Conservation (phyloP, 2,888 invertebrate genomes). For the Baronia brevicornis region DNA sequence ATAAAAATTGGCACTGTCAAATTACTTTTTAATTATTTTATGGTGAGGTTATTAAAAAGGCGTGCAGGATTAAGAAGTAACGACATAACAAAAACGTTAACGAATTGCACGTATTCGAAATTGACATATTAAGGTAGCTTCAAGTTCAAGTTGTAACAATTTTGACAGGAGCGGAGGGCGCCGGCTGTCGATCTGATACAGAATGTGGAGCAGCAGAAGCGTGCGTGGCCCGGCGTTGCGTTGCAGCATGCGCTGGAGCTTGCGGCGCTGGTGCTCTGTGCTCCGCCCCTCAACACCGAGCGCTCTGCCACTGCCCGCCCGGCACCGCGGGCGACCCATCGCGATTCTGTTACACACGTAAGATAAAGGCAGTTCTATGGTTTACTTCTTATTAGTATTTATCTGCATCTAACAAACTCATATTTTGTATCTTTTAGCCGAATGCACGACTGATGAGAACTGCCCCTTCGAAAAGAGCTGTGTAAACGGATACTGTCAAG, state of each 20-base stretch:
- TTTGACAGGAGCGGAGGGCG: slow-evolving; percentile 53
- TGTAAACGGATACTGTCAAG: slow-evolving; percentile 84
- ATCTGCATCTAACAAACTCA: background rate
- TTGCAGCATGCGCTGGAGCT: slow-evolving; percentile 88
- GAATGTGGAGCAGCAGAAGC: slow-evolving; percentile 87
- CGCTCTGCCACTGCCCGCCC: slow-evolving; percentile 88
- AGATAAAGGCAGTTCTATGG: slow-evolving; percentile 48
- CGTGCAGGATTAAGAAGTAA: too few species aligned
- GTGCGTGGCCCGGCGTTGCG: slow-evolving; percentile 86
- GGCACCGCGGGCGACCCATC: slow-evolving; percentile 93
- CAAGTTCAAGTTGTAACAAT: slow-evolving; percentile 9
- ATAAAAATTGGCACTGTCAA: too few species aligned
- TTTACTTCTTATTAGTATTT: too few species aligned
- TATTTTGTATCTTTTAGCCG: slow-evolving; percentile 70
- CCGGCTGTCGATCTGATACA: slow-evolving; percentile 82
- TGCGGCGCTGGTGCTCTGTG: slow-evolving; percentile 90
- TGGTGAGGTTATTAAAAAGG: too few species aligned
- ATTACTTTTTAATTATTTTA: too few species aligned
- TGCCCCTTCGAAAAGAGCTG: slow-evolving; percentile 92
- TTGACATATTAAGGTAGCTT: too few species aligned
- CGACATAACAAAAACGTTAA: too few species aligned
- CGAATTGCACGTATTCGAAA: too few species aligned
- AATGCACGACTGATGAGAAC: slow-evolving; percentile 85
- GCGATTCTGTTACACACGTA: slow-evolving; percentile 89
- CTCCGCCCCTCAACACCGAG: slow-evolving; percentile 83